Base-by-base conservation (phyloP, 2,113 vertebrate genomes). In the Elephantulus edwardii region DNA sequence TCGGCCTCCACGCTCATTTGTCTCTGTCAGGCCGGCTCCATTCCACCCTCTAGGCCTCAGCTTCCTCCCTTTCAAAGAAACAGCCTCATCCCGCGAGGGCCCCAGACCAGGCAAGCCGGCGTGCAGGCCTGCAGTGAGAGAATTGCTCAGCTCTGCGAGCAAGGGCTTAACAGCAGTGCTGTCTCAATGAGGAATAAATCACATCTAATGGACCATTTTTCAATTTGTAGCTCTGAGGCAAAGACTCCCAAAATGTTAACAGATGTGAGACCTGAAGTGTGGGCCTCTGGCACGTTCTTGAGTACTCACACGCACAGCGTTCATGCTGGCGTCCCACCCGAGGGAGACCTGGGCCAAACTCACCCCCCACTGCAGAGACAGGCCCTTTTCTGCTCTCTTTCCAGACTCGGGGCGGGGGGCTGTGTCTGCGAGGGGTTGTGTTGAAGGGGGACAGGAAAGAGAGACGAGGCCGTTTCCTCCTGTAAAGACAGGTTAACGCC, bases 171-270 rank as follows among this genome's bases (percentile, higher is more conserved):
- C 87, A 92, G 95, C 85, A 72, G n/a, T n/a, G n/a, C 58, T 8
- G 92, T 95, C 95, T 95, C 54, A 6, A n/a, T 93, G 95, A 89
- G 28, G 77, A 24, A 0, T 87, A 95, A 95, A 95, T 95, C 88
- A 84, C 95, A 75, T 91, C 88, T 85, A 89, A 86, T 90, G 91
- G 94, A 88, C 83, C 93, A 88, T 91, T 96, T 96, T 96, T 87
- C 94, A 94, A 74, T 93, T 62, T 96, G 93, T 93, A 88, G 90
- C 60, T 83, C 86, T 82, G 79, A 83, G 66, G 52, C 93, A 84
- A n/a, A 93, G 90, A 70, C 93, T 83, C 96, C 90, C 68, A 91
- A 97, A 97, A 96, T 1, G 44, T 68, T 96, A 90, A 92, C 95
- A 96, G 96, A 96, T 95, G 96, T 93, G 92, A 35, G n/a, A 92